A percentile compares a stretch with the other conserved stretches of the same genome.
These are phyloP conservation scores for Pelochelys cantorii DNA, from an alignment of 2,797 vertebrate species.

Conservation along the genomic window DNA sequence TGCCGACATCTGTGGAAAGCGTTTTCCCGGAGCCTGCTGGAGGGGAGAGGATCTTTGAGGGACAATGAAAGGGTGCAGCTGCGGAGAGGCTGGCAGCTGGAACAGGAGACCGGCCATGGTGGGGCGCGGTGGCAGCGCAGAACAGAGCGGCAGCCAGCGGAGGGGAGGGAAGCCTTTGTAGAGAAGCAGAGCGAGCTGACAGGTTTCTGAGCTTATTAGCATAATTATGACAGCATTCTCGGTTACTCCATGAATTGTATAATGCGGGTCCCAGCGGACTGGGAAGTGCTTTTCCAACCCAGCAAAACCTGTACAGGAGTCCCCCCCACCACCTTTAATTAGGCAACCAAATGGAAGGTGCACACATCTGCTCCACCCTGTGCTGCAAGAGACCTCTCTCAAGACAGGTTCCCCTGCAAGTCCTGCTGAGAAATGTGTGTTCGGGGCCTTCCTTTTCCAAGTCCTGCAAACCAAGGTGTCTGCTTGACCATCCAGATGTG, in stretches of 20 bases:
- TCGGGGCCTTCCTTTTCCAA: not conserved
- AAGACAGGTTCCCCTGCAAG: conserved; percentile 53
- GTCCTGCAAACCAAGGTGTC: not conserved
- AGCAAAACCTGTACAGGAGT: conserved; percentile 45
- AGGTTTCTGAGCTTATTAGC: conserved; percentile 51
- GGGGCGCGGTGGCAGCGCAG: not conserved
- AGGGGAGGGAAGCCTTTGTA: not conserved
- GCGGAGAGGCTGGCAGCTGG: not conserved
- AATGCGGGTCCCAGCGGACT: conserved; percentile 43
- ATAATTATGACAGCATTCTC: not conserved
- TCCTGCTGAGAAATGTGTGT: not conserved
- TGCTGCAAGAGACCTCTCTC: conserved; percentile 47
- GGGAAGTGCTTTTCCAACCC: conserved; percentile 55
- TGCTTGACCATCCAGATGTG: not conserved
- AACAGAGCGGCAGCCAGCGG: not conserved
- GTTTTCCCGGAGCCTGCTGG: not conserved
- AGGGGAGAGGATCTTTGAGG: fast-evolving
- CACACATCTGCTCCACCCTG: conserved; percentile 22
- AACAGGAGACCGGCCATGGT: not conserved
- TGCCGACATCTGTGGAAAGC: not conserved
- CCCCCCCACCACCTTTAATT: conserved; percentile 53
- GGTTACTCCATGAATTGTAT: conserved; percentile 53
- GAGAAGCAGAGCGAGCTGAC: not conserved
- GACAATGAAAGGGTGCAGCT: not conserved
- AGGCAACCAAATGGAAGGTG: not conserved